Evolutionary conservation across 2,888 invertebrate species (phyloP), one percentile per base, ranked within the genome.

Genomic region (Antheraea assamensis): DNA sequence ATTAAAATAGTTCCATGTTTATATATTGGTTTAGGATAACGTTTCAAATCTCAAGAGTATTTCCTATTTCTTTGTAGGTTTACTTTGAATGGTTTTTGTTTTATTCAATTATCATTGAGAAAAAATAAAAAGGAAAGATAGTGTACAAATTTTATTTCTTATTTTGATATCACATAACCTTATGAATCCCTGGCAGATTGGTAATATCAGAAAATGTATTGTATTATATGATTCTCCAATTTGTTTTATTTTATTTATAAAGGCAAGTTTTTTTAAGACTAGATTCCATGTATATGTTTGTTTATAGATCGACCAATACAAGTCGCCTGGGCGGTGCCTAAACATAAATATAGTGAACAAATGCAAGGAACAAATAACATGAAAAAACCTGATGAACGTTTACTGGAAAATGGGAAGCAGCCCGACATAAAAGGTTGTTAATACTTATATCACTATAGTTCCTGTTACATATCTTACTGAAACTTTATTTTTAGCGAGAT

Each of bases 281-380:
- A 5, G 10, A 27, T 30, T 27, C 61, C 17, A 30, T 17, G 0
- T 55, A 73, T 31, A 70, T 72, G 35, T 47, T 74, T 66, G n/a
- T 58, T 82, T 84, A 74, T 90, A 88, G 97, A 96, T n/a, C 94
- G 97, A 19, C 92, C 95, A 1, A 93, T 97, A 55, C 92, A 89
- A 78, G 97, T 98, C 0, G 98, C 98, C 89, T 99, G 98, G 97
- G 98, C 98, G 4, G 84, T 98, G 47, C 95, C 98, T 0, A 98
- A 98, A 90, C 95, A 96, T 80, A 96, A 96, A 80, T 98, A 96
- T 88, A 86, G 86, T 61, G 89, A 87, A 74, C 81, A 88, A 72
- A 74, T 78, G 52, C 82, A 84, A 31, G 80, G 74, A 4, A 77
- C 79, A 72, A 79, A 80, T 2, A 76, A 77, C 13, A 85, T 77